Conservation (phyloP, 2,888 invertebrate genomes). For the Dicyrtoma fusca region DNA sequence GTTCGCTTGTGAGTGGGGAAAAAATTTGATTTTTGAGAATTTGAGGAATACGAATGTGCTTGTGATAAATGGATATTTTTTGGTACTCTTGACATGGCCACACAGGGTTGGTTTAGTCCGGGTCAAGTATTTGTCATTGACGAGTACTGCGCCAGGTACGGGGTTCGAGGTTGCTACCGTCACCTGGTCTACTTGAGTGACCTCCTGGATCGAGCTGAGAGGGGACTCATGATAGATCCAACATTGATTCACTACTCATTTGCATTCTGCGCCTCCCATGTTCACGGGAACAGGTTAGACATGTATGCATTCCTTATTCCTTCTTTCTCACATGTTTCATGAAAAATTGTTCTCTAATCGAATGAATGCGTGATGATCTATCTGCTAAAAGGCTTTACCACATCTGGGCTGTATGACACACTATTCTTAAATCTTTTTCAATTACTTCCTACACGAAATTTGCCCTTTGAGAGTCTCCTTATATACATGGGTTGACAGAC, state of each 20-base stretch:
- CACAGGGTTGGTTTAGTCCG: conserved; percentile 99
- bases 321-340: conserved; percentile 36
- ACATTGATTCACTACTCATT: conserved; percentile 98
- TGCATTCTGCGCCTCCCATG: conserved; percentile 99
- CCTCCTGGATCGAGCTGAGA: conserved; percentile 91
- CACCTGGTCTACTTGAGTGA: conserved; percentile 96
- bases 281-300: conserved; percentile 94
- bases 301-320: conserved; percentile 52
- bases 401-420: conserved; percentile 37
- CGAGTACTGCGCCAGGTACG: conserved; percentile 96
- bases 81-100: conserved; percentile 56
- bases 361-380: conserved; percentile 41
- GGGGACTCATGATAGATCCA: conserved; percentile 94
- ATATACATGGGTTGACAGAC: neutral
- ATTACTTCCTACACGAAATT: conserved; percentile 15
- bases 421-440: conserved; percentile 24
- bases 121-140: conserved; percentile 98
- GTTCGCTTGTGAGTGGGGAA: conserved; percentile 80
- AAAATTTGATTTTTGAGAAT: neutral
- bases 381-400: conserved; percentile 35
- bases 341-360: conserved; percentile 37
- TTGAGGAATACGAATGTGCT: no score
- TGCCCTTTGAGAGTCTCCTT: conserved; percentile 32
- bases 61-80: no score
- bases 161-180: conserved; percentile 94